Conservation (phyloP, 2,888 invertebrate genomes). For the Laothoe populi region DNA sequence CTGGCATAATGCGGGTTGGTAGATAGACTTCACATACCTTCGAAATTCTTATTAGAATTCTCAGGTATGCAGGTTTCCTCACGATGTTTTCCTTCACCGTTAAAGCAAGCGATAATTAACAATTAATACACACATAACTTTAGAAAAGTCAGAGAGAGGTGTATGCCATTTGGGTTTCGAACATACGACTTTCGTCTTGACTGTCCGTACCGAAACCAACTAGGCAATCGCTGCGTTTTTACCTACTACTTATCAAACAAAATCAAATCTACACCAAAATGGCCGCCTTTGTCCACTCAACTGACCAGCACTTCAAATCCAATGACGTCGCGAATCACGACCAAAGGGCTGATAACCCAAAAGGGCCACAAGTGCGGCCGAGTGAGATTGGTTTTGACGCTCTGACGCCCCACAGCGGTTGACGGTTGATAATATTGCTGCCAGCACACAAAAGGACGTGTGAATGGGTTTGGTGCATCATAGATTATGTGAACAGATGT, state of each 20-base stretch:
- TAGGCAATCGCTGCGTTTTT: no score
- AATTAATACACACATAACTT: no score
- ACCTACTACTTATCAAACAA: neutral
- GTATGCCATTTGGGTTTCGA: no score
- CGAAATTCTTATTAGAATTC: no score
- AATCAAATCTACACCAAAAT: conserved; percentile 21
- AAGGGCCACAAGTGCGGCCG: conserved; percentile 51
- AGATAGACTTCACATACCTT: no score
- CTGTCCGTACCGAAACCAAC: no score
- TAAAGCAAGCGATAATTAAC: no score
- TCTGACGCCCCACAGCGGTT: conserved; percentile 48
- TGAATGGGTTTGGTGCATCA: conserved; percentile 35
- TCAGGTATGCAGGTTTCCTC: no score
- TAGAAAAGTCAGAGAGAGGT: no score
- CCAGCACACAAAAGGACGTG: conserved; percentile 44
- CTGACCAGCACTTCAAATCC: conserved; percentile 47
- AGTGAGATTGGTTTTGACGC: conserved; percentile 66
- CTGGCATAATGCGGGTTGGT: no score
- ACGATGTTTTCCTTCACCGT: no score
- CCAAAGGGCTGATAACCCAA: conserved; percentile 39
- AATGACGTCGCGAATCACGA: conserved; percentile 51
- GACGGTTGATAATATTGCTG: conserved; percentile 51
- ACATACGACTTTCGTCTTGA: no score
- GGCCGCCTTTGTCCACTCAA: conserved; percentile 41
- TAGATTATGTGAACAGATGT: conserved; percentile 29